Evolutionary conservation across 2,797 vertebrate species (phyloP).

Genomic region (Hoplostethus atlanticus): DNA sequence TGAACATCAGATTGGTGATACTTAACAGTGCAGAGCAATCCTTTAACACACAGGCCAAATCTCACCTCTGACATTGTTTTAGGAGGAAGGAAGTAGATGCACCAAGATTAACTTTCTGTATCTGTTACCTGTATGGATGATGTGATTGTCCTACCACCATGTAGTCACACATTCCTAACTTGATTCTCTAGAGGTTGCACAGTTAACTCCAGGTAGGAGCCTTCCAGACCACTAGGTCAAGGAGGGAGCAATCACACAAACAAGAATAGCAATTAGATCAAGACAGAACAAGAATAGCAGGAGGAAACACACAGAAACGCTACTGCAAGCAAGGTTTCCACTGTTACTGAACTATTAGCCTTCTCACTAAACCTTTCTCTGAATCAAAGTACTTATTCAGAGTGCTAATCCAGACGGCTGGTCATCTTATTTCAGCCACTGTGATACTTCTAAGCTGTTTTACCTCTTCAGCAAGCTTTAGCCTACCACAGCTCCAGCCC

Average conservation of each 20-base stretch:
- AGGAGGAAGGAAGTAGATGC: neutral
- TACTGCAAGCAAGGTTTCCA: neutral
- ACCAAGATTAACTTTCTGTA: neutral
- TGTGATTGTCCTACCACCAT: neutral
- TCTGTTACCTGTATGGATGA: too few species aligned
- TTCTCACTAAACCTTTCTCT: neutral
- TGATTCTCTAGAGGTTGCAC: neutral
- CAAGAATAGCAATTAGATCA: slow-evolving; percentile 3
- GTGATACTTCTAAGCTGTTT: neutral
- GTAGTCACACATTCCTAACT: neutral
- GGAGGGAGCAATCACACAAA: slow-evolving; percentile 24
- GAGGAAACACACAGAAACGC: neutral
- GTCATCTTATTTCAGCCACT: neutral
- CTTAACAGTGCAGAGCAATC: too few species aligned
- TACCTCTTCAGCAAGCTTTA: neutral
- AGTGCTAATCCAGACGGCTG: neutral
- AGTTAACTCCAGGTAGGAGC: neutral
- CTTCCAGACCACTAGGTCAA: slow-evolving; percentile 7
- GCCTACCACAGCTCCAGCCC: neutral
- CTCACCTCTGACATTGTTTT: neutral
- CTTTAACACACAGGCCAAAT: neutral
- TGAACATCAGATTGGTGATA: too few species aligned
- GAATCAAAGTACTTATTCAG: slow-evolving; percentile 9
- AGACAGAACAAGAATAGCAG: neutral
- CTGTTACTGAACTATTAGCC: slow-evolving; percentile 1